A percentile compares a stretch with the other conserved stretches of the same genome.
These are phyloP conservation scores for Sarcophaga variegata DNA, from an alignment of 2,888 invertebrate genomes.

Conservation along the genomic window DNA sequence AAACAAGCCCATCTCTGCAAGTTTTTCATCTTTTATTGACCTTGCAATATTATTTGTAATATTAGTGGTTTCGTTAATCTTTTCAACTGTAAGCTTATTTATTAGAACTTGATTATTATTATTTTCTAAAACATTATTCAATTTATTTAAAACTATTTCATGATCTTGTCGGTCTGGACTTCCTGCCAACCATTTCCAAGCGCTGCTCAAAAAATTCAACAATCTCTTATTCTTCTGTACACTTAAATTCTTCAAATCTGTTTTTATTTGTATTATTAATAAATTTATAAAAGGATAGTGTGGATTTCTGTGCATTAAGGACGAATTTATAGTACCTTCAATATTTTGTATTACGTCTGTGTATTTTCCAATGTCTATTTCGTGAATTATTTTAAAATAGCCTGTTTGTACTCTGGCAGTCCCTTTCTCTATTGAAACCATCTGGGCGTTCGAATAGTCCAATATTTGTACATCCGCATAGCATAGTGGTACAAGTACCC, in stretches of 20 bases:
- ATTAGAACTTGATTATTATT: background rate
- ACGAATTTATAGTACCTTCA: background rate
- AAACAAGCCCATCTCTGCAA: no score
- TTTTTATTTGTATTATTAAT: no score
- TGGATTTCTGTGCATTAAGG: no score
- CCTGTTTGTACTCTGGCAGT: background rate
- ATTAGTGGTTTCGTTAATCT: background rate
- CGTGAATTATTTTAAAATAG: conserved; percentile 5
- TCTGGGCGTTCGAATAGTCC: no score
- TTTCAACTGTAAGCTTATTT: background rate
- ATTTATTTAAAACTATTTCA: conserved; percentile 40
- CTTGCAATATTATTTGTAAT: background rate
- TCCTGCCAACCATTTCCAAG: conserved; percentile 18
- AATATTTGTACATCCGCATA: no score
- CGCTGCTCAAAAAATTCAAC: conserved; percentile 24
- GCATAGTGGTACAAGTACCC: no score
- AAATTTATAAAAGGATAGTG: no score
- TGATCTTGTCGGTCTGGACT: conserved; percentile 60
- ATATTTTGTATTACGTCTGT: background rate
- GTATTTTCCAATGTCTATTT: conserved; percentile 1
- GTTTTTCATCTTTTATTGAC: no score
- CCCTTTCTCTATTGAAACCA: background rate
- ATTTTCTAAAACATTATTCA: conserved; percentile 62
- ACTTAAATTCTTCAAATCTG: no score
- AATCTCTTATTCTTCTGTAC: conserved; percentile 10